Percentiles rank a stretch among this genome's conserved stretches.
Evolutionary conservation across 2,888 invertebrate species (phyloP).

Genomic region (Ecliptopera silaceata): DNA sequence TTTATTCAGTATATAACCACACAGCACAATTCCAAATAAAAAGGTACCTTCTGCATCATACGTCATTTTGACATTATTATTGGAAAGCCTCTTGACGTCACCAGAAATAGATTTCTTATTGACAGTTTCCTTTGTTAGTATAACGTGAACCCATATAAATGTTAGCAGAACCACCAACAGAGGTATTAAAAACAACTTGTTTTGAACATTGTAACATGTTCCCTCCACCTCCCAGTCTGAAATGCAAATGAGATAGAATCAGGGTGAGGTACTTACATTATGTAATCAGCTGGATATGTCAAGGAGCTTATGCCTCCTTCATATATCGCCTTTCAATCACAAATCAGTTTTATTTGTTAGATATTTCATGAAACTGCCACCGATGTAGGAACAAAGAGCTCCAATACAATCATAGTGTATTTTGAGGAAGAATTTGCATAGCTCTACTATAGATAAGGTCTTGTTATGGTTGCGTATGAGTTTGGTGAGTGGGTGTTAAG

Average conservation of each 20-base stretch:
- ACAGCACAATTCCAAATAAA: not conserved
- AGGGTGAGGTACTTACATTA: not conserved
- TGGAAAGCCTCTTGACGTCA: constrained; percentile 1
- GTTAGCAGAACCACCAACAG: constrained; percentile 56
- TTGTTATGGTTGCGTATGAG: not conserved
- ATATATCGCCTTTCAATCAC: too few relatives aligned
- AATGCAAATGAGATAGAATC: constrained; percentile 46
- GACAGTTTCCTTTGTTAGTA: constrained; percentile 58
- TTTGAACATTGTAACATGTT: constrained; percentile 46
- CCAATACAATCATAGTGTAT: too few relatives aligned
- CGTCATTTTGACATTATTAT: constrained; percentile 6
- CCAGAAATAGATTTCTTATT: constrained; percentile 31
- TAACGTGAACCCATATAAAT: constrained; percentile 42
- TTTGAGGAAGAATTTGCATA: too few relatives aligned
- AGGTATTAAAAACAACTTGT: constrained; percentile 50
- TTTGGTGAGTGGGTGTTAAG: not conserved
- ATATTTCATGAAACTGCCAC: too few relatives aligned
- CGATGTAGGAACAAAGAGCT: too few relatives aligned
- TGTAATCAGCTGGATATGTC: not conserved
- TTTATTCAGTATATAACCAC: too few relatives aligned
- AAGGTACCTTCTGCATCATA: constrained; percentile 27
- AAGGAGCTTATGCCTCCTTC: not conserved
- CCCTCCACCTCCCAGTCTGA: constrained; percentile 70
- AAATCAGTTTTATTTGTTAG: too few relatives aligned
- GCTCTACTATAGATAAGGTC: too few relatives aligned